Base-by-base conservation (phyloP, 2,113 vertebrate species). In the Pangasianodon gigas region DNA sequence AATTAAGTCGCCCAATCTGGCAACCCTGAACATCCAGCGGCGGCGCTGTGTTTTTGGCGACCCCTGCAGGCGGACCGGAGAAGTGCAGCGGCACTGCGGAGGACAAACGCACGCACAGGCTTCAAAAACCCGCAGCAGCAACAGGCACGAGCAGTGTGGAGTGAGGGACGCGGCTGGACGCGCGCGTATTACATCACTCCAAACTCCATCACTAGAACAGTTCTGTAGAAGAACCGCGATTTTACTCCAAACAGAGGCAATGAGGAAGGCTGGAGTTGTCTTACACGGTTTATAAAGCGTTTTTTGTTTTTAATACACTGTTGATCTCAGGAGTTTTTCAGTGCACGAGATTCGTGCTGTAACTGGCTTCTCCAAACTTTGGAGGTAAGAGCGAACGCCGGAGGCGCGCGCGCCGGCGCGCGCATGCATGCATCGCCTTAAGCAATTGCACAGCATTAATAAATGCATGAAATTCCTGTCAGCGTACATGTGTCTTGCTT, bases 291-390 rank as follows among this genome's bases (percentile, higher is more conserved):
- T n/a, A 16, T 52, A 48, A 29, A 48, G 77, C 29, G 46, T n/a
- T n/a, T 80, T 37, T 71, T 44, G 0, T 13, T 13, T 26, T 26
- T 48, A 19, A 48, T n/a, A n/a, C 79, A 18, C 4, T 29, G 13
- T 10, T 26, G 48, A 5, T 52, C 85, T 37, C 16, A 26, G 19
- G 85, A 51, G 48, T 44, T 58, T 77, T 46, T 26, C 51, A 79
- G 86, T 21, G 86, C 37, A 14, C 37, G 21, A 60, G 54, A 6
- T 16, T 65, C 21, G 13, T 51, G 56, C 21, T 46, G 41, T 44
- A 46, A 60, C 37, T n/a, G 54, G 86, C 26, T 60, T 87, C 54
- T 74, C 62, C 85, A 79, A 87, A 87, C 71, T 87, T 87, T 87
- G 74, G 86, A 87, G 86, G 86, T 87, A 87, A 87, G 86, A 75